phyloP scores from a whole-genome alignment of 2,113 vertebrate genomes.

The Telmatochromis bifrenatus region DNA sequence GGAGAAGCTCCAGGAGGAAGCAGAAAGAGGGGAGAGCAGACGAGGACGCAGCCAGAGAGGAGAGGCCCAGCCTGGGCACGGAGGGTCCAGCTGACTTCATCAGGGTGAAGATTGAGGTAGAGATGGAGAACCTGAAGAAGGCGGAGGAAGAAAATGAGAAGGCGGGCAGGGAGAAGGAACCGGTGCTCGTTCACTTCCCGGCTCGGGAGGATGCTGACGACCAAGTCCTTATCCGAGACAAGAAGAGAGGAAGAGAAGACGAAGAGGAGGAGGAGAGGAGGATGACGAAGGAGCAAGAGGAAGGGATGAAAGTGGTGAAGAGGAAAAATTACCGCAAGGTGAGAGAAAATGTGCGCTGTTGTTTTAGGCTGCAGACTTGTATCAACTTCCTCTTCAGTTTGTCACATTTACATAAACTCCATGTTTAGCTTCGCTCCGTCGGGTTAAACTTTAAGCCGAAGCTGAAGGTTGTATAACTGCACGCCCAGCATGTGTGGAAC shows the following conservation, averaged over 20 bases:
- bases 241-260: constrained; percentile 28
- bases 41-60: background rate
- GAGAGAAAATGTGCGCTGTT: background rate
- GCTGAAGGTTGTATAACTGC: background rate
- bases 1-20: constrained; percentile 61
- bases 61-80: background rate
- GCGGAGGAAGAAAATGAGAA: background rate
- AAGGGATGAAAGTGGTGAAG: constrained; percentile 63
- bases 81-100: background rate
- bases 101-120: background rate
- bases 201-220: constrained; percentile 29
- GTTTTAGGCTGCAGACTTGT: background rate
- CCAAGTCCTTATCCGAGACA: constrained; percentile 48
- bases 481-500: background rate
- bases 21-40: constrained; percentile 24
- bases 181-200: background rate
- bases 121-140: constrained; percentile 2
- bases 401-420: background rate
- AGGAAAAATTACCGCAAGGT: constrained; percentile 72
- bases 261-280: constrained; percentile 32
- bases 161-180: background rate
- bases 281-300: constrained; percentile 39
- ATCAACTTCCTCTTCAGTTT: background rate
- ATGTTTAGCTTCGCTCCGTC: background rate
- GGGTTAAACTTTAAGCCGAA: constrained; percentile 29